phyloP scores from a whole-genome alignment of 2,888 invertebrate genomes.

The Drosophila tanythrix region DNA sequence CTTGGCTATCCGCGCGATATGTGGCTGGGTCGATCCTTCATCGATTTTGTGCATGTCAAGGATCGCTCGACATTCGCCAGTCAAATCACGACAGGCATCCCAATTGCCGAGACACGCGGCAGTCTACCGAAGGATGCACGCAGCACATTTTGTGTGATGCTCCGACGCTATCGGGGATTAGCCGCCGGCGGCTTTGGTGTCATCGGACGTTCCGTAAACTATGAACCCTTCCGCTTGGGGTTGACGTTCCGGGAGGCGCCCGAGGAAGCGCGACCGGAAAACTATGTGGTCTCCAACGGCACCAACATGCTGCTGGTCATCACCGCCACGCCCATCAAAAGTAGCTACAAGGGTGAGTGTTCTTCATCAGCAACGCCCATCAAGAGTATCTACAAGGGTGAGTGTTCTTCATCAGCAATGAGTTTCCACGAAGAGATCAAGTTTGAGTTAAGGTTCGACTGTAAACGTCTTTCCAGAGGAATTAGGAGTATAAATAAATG shows the following conservation, averaged over 20 bases:
- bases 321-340: constrained; percentile 89
- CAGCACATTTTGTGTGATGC: constrained; percentile 87
- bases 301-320: constrained; percentile 88
- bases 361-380: constrained; percentile 86
- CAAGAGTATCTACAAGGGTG: constrained; percentile 91
- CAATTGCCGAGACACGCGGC: constrained; percentile 86
- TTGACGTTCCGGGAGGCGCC: constrained; percentile 88
- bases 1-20: constrained; percentile 93
- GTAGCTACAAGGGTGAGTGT: constrained; percentile 91
- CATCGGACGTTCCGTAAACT: constrained; percentile 87
- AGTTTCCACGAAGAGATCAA: not conserved
- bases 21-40: constrained; percentile 94
- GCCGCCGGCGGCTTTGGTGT: constrained; percentile 87
- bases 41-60: constrained; percentile 93
- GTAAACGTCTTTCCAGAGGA: not conserved
- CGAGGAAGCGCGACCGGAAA: constrained; percentile 84
- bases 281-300: constrained; percentile 84
- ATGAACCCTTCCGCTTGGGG: constrained; percentile 90
- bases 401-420: constrained; percentile 51
- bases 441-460: too few species aligned
- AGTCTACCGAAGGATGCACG: constrained; percentile 85
- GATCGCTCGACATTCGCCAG: constrained; percentile 90
- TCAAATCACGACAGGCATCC: constrained; percentile 89
- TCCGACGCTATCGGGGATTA: constrained; percentile 89
- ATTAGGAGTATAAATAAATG: not conserved